phyloP scores from a whole-genome alignment of 2,888 invertebrate genomes.

The Kryphioiulus occultus region DNA sequence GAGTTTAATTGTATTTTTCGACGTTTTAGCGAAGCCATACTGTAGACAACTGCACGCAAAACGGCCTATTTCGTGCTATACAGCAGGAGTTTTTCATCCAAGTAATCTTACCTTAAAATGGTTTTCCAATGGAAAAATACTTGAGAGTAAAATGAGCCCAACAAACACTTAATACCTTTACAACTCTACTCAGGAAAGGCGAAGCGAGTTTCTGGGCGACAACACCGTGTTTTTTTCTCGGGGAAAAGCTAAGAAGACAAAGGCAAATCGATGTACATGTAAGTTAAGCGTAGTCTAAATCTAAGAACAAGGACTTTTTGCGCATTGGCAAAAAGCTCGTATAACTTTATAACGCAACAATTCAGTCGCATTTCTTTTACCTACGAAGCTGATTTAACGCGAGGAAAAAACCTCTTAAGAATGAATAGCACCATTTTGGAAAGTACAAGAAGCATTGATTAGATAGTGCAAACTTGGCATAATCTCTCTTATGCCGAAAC shows the following conservation, averaged over 20 bases:
- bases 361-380: constrained; percentile 27
- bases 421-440: constrained; percentile 40
- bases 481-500: constrained; percentile 32
- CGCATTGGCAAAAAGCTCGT: not conserved
- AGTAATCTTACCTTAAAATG: not conserved
- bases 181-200: not conserved
- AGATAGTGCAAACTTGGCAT: constrained; percentile 40
- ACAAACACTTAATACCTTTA: not conserved
- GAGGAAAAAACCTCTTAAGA: not conserved
- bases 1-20: too few relatives aligned
- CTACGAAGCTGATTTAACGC: constrained; percentile 18
- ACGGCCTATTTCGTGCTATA: too few relatives aligned
- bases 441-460: constrained; percentile 37
- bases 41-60: too few relatives aligned
- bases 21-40: too few relatives aligned
- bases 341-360: constrained; percentile 27
- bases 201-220: not conserved
- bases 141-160: not conserved
- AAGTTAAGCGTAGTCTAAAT: not conserved
- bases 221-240: not conserved
- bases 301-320: not conserved
- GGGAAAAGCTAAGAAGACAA: not conserved
- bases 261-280: not conserved
- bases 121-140: constrained; percentile 25
- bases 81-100: not conserved